phyloP scores from a whole-genome alignment of 1,140 invertebrate species.

The Caenorhabditis briggsae region DNA sequence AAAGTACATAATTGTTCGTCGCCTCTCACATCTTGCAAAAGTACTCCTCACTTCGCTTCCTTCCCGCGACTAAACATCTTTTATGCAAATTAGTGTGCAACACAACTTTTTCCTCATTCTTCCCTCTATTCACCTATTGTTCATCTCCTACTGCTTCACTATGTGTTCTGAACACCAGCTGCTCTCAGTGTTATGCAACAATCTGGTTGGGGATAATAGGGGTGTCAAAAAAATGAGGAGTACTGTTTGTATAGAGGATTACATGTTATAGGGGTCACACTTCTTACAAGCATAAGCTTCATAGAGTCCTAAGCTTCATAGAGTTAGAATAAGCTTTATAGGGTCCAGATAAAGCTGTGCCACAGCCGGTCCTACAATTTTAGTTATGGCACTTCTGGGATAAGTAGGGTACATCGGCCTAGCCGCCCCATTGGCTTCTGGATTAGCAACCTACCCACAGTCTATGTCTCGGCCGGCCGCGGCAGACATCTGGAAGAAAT shows the following conservation, averaged over 20 bases:
- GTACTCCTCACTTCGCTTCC: not conserved
- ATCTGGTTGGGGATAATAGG: not conserved
- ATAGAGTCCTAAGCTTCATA: too few relatives aligned
- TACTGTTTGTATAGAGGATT: not conserved
- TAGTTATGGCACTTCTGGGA: too few relatives aligned
- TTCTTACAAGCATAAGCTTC: not conserved
- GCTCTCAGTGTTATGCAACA: not conserved
- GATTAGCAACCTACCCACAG: too few relatives aligned
- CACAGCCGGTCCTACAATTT: too few relatives aligned
- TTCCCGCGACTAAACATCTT: conserved; percentile 10
- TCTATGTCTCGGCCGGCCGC: too few relatives aligned
- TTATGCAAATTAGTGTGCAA: conserved; percentile 46
- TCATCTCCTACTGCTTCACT: not conserved
- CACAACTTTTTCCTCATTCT: not conserved
- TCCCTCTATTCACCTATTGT: not conserved
- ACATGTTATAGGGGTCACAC: not conserved
- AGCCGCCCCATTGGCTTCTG: too few relatives aligned
- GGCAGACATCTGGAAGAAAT: conserved; percentile 20
- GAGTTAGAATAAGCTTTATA: too few relatives aligned
- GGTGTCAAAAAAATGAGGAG: not conserved
- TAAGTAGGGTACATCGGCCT: too few relatives aligned
- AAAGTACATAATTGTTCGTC: conserved; percentile 46
- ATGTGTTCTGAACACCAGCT: not conserved
- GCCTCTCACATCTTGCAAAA: not conserved
- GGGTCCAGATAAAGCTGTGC: too few relatives aligned